These are phyloP conservation scores for Drosophila borealis DNA, from an alignment of 2,888 invertebrate species.

Conservation along the genomic window DNA sequence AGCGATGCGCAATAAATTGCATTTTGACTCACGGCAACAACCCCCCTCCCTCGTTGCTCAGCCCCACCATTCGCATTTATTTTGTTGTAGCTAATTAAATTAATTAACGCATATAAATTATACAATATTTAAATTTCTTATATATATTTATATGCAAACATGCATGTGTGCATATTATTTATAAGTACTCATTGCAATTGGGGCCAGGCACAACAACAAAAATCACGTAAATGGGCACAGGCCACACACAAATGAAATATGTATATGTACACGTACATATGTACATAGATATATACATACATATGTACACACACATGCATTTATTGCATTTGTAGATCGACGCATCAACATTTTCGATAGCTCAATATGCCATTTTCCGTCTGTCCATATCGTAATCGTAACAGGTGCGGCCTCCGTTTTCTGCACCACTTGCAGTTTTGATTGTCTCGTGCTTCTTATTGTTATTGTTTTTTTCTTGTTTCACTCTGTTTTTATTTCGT, in stretches of 20 bases:
- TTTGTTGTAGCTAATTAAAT: conserved; percentile 54
- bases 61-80: conserved; percentile 11
- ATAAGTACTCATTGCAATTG: conserved; percentile 47
- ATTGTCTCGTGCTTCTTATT: conserved; percentile 33
- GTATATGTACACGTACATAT: neutral
- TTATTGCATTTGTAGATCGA: conserved; percentile 15
- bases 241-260: conserved; percentile 37
- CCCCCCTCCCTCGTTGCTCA: neutral
- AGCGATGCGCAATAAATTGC: conserved; percentile 75
- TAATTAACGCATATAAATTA: conserved; percentile 58
- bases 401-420: conserved; percentile 58
- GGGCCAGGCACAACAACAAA: conserved; percentile 45
- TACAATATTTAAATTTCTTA: conserved; percentile 41
- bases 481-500: neutral
- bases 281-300: neutral
- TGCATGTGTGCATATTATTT: conserved; percentile 25
- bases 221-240: conserved; percentile 54
- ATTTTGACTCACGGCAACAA: conserved; percentile 45
- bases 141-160: neutral
- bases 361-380: conserved; percentile 17
- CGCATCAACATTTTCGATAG: neutral
- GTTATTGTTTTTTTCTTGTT: conserved; percentile 1
- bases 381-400: conserved; percentile 43
- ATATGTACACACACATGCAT: too few species aligned
- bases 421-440: conserved; percentile 25